Base-by-base conservation (phyloP, 2,797 vertebrate genomes). In the Gadopsis marmoratus region DNA sequence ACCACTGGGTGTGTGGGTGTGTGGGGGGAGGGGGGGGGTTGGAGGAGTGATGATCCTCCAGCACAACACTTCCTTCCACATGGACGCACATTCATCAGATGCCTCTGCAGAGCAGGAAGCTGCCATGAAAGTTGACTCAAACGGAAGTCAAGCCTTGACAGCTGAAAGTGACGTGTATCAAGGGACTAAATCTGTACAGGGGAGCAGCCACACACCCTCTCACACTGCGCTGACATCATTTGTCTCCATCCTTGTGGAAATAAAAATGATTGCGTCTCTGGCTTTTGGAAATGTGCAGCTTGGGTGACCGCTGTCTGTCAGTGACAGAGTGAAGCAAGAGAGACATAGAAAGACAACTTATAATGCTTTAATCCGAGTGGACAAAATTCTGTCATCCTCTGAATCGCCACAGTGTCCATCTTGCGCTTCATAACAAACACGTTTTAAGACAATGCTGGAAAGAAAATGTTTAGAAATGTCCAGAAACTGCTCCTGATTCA, bases 51-150 rank as follows among this genome's bases (percentile, higher is more conserved):
- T 47, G 33, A 60, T 64, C 58, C 61, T 61, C 60, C 9, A 50
- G 60, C 62, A 61, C 31, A 21, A 0, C 17, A 3, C 0, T 6
- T 80, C 63, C 71, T 89, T 89, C 77, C 83, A 78, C 83, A 78
- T 76, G 75, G 67, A 69, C 4, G 17, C 10, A 81, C 79, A 71
- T 60, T 55, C 54, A 71, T 82, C 75, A 68, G 31, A 78, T 56
- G 67, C 21, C 63, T 85, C 79, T 19, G 70, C 0, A 12, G 74
- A 80, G 73, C 1, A 62, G 26, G 23, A 53, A 73, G 55, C 85
- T 80, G 86, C 86, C 85, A 87, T 6, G 12, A 39, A 81, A 68
- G 62, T 78, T 70, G 71, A 81, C 64, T 81, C 39, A 11, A 82
- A 43, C 61, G 51, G 43, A 67, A 64, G 62, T 62, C 63, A 84